Evolutionary conservation across 1,140 invertebrate species (phyloP), one percentile per base, ranked within the genome.

Genomic region (Euura lappo): DNA sequence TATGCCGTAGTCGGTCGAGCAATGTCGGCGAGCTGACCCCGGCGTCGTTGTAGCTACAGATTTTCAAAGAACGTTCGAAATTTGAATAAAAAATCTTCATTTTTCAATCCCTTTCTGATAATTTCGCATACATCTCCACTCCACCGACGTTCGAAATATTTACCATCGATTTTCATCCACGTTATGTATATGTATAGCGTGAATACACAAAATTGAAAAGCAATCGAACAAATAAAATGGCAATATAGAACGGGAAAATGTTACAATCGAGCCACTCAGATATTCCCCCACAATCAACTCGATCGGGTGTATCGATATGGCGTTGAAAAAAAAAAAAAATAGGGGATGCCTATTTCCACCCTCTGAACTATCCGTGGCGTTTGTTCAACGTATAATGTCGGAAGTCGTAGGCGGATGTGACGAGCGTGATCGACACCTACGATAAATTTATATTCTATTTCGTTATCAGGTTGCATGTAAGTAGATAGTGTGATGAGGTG

Each of bases 1-100:
- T 78, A 85, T 85, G 81, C 79, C 80, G 47, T 51, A 8, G 47
- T 51, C 7, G 47, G 47, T 51, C 47, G 7, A 51, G 47, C 47
- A 8, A 51, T 51, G 47, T n/a, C n/a, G 47, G 7, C n/a, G 47
- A 51, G 47, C 47, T n/a, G 47, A 51, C 47, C 47, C 47, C 47
- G 28, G 28, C 47, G 47, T 51, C n/a, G 11, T 51, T 51, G 7
- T n/a, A 28, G 28, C 28, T 28, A 28, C 28, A 51, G 47, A 51
- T 51, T 51, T 51, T 51, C 47, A 51, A 51, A 51, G 47, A 51
- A 51, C 47, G 7, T 51, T 51, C 47, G 7, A n/a, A 51, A 51
- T 51, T 51, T n/a, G 2, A 7, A 28, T 28, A 28, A 28, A 28
- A 28, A 28, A 28, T 28, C 28, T 28, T 28, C 1, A 28, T 28